Evolutionary conservation across 2,888 invertebrate genomes (phyloP).

Genomic region (Frankliniella fusca): DNA sequence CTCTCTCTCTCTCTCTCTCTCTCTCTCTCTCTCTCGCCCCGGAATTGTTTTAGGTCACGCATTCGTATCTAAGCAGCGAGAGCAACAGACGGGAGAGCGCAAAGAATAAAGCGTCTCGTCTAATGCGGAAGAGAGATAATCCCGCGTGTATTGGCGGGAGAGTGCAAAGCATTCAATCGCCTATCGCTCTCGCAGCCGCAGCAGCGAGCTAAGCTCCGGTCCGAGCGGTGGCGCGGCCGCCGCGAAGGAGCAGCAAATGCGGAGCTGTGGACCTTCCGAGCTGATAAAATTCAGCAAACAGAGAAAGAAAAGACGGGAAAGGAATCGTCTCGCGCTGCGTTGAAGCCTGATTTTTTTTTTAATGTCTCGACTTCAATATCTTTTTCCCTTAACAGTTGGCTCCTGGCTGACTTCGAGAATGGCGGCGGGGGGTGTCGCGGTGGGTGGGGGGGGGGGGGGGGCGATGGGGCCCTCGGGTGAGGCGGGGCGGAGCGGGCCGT

Average conservation of each 20-base stretch:
- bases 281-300: no score
- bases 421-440: neutral
- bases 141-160: no score
- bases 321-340: no score
- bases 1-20: conserved; percentile 14
- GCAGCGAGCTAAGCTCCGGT: no score
- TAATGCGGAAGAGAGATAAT: no score
- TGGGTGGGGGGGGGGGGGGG: neutral
- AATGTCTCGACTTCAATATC: conserved; percentile 19
- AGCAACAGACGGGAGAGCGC: neutral
- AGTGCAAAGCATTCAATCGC: no score
- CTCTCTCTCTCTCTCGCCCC: neutral
- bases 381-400: neutral
- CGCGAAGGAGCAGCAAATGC: no score
- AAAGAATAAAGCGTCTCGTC: neutral
- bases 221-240: no score
- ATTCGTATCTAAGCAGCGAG: neutral
- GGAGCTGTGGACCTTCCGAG: no score
- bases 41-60: neutral
- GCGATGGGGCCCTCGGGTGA: neutral
- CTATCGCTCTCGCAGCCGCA: no score
- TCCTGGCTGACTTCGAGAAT: neutral
- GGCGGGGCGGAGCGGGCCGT: neutral
- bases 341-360: neutral
- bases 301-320: no score